These are phyloP conservation scores for Andrena cerasifolii DNA, from an alignment of 1,140 invertebrate species.

Conservation along the genomic window DNA sequence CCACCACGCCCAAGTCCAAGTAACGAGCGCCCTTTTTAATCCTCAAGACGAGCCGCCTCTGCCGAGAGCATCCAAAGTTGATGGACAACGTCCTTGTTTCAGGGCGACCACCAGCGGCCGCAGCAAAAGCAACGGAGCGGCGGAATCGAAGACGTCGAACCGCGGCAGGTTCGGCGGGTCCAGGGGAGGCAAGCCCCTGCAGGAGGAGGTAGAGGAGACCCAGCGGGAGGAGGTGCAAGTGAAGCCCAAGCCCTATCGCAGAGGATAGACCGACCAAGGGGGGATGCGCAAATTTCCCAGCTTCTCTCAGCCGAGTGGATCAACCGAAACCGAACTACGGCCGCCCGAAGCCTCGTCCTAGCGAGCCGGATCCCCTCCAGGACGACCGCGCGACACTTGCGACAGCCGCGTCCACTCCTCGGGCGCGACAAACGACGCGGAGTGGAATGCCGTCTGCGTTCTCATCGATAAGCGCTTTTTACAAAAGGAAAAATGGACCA, in stretches of 20 bases:
- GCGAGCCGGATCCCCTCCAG: not conserved
- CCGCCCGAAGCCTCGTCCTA: not conserved
- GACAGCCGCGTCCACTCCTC: not conserved
- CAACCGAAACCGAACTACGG: not conserved
- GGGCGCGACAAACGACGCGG: not conserved
- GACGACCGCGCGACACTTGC: not conserved
- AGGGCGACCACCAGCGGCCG: slow-evolving; percentile 55
- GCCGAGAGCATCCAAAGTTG: no score
- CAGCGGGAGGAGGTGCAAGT: slow-evolving; percentile 75
- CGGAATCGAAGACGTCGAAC: slow-evolving; percentile 62
- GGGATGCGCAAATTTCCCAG: slow-evolving; percentile 2
- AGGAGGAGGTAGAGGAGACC: slow-evolving; percentile 74
- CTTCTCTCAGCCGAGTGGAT: slow-evolving; percentile 2
- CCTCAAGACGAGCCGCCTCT: no score
- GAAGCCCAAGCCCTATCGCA: slow-evolving; percentile 72
- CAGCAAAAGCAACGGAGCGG: no score
- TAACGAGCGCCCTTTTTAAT: slow-evolving; percentile 39
- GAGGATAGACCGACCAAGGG: slow-evolving; percentile 60
- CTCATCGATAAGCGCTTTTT: not conserved
- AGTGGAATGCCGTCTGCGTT: not conserved
- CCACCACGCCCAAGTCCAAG: slow-evolving; percentile 70
- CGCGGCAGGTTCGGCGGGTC: slow-evolving; percentile 68
- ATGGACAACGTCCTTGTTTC: slow-evolving; percentile 1
- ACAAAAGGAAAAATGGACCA: not conserved
- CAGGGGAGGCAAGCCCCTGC: slow-evolving; percentile 64